Conservation (phyloP, 2,888 invertebrate species). For the Papilio protenor region DNA sequence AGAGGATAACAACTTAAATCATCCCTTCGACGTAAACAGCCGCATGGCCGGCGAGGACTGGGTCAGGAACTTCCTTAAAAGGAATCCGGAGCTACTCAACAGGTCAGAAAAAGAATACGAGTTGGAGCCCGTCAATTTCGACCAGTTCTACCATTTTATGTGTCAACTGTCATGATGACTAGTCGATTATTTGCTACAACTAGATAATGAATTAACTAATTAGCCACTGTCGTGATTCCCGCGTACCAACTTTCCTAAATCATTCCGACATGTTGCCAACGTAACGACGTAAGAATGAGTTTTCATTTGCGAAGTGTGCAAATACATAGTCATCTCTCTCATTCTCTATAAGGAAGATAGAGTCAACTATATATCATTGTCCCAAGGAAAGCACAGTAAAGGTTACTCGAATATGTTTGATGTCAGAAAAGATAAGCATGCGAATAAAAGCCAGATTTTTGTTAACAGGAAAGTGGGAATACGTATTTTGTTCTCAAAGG, state of each 20-base stretch:
- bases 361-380: background rate
- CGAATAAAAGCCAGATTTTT: slow-evolving; percentile 1
- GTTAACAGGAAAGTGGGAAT: slow-evolving; percentile 18
- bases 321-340: background rate
- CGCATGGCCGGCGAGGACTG: slow-evolving; percentile 82
- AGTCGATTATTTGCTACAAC: slow-evolving; percentile 51
- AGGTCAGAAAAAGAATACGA: slow-evolving; percentile 71
- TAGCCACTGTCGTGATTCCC: slow-evolving; percentile 26
- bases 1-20: slow-evolving; percentile 74
- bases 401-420: slow-evolving; percentile 19
- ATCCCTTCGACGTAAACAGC: slow-evolving; percentile 78
- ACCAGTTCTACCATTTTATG: slow-evolving; percentile 82
- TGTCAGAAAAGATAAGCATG: background rate
- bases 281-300: background rate
- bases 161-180: slow-evolving; percentile 77
- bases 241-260: slow-evolving; percentile 37
- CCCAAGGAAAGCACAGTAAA: background rate
- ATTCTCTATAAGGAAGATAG: background rate
- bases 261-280: slow-evolving; percentile 25
- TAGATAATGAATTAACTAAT: slow-evolving; percentile 49
- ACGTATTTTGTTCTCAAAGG: slow-evolving; percentile 12
- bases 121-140: slow-evolving; percentile 79
- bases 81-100: slow-evolving; percentile 76
- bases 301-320: background rate
- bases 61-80: slow-evolving; percentile 80